These are phyloP conservation scores for Caenorhabditis macrosperma DNA, from an alignment of 2,888 invertebrate species.

Conservation along the genomic window DNA sequence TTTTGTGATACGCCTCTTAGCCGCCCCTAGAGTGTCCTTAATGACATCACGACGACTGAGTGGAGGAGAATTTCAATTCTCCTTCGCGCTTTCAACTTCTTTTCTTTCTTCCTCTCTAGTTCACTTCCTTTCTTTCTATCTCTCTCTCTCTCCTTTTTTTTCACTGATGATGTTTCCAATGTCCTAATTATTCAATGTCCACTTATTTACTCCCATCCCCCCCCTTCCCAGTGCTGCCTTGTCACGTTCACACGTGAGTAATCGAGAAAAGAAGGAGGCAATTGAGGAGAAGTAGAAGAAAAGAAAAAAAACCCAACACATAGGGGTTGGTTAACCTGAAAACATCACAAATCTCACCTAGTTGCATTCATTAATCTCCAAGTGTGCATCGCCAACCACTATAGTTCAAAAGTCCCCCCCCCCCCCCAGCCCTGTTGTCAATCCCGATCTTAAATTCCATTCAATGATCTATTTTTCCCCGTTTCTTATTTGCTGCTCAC, in stretches of 20 bases:
- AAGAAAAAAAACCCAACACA: not conserved
- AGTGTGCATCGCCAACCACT: constrained; percentile 2
- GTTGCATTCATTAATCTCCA: constrained; percentile 15
- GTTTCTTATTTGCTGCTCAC: not conserved
- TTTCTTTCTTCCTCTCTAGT: constrained; percentile 10
- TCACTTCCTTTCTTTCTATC: constrained; percentile 30
- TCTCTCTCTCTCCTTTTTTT: not conserved
- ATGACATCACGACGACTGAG: not conserved
- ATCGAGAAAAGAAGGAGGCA: not conserved
- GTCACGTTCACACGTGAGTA: constrained; percentile 28
- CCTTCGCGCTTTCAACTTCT: not conserved
- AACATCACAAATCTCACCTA: not conserved
- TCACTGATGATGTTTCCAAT: constrained; percentile 35
- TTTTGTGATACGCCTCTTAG: constrained; percentile 39
- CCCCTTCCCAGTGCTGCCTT: not conserved
- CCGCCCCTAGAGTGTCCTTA: not conserved
- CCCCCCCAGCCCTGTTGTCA: not conserved
- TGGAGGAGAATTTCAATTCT: constrained; percentile 1
- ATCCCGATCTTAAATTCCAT: not conserved
- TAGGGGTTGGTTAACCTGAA: not conserved
- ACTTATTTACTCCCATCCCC: constrained; percentile 37
- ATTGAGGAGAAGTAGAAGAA: not conserved
- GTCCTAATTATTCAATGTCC: constrained; percentile 46
- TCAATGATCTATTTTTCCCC: not conserved
- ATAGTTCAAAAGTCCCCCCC: constrained; percentile 1